Evolutionary conservation across 2,113 vertebrate genomes (phyloP).

Genomic region (Cyphomyrus discorhynchus): DNA sequence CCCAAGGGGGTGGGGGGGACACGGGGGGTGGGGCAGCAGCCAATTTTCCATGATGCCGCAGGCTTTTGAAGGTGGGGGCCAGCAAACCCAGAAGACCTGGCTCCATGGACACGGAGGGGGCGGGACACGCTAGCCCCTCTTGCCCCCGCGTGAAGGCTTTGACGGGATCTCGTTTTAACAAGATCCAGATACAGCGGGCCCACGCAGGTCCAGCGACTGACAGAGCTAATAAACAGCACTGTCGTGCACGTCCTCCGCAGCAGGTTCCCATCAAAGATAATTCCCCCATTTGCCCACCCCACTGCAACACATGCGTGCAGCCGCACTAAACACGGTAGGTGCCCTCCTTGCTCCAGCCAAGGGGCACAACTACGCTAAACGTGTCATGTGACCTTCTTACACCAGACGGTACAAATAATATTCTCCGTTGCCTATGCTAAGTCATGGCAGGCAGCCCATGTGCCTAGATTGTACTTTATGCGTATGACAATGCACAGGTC

Average conservation of each 20-base stretch:
- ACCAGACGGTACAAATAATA: not conserved
- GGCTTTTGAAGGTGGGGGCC: constrained; percentile 67
- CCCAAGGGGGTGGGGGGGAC: constrained; percentile 10
- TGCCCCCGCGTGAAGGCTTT: constrained; percentile 32
- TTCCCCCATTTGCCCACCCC: constrained; percentile 40
- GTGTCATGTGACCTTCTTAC: not conserved
- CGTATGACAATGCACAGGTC: not conserved
- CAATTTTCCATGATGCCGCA: no score
- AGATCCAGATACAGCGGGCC: constrained; percentile 59
- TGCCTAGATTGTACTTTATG: not conserved
- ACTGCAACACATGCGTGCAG: constrained; percentile 40
- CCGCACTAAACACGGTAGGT: constrained; percentile 60
- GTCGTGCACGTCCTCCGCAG: constrained; percentile 38
- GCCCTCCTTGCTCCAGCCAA: constrained; percentile 37
- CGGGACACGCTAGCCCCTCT: constrained; percentile 58
- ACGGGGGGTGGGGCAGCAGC: no score
- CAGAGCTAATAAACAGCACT: constrained; percentile 62
- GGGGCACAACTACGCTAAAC: not conserved
- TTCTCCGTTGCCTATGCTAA: not conserved
- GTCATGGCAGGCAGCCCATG: not conserved
- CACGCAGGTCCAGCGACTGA: constrained; percentile 58
- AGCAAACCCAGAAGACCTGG: constrained; percentile 46
- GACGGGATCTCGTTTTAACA: constrained; percentile 48
- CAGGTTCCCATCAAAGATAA: constrained; percentile 52
- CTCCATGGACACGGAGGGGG: not conserved